Conservation (phyloP, 2,797 vertebrate species). For the Etheostoma nigrum region DNA sequence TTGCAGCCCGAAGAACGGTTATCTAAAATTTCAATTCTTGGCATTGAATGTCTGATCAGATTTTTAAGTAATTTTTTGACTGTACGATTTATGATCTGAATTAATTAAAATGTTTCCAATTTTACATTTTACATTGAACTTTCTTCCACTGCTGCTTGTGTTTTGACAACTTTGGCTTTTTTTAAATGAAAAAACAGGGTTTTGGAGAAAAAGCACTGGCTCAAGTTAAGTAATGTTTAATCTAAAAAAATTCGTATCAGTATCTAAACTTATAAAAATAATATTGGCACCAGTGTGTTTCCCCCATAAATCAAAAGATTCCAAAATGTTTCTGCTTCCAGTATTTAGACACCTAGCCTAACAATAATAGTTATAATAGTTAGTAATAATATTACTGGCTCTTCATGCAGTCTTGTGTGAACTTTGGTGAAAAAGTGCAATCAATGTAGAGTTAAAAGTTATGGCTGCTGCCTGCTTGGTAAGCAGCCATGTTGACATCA, state of each 20-base stretch:
- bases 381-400: not conserved
- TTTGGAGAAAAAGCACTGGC: not conserved
- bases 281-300: not conserved
- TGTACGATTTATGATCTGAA: not conserved
- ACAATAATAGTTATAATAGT: not conserved
- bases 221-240: not conserved
- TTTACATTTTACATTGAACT: not conserved
- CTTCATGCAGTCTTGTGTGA: not conserved
- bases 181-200: not conserved
- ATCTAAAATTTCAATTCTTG: not conserved
- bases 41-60: not conserved
- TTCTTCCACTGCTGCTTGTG: no score
- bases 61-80: no score
- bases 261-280: not conserved
- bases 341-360: not conserved
- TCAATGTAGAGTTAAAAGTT: slow-evolving; percentile 7
- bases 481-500: not conserved
- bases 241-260: not conserved
- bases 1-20: no score
- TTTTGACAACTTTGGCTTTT: not conserved
- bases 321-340: not conserved
- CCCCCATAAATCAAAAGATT: not conserved
- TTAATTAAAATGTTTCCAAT: not conserved
- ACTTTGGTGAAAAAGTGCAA: not conserved
- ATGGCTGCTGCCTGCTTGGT: not conserved